Evolutionary conservation across 1,140 invertebrate genomes (phyloP).

Genomic region (Cotesia glomerata): DNA sequence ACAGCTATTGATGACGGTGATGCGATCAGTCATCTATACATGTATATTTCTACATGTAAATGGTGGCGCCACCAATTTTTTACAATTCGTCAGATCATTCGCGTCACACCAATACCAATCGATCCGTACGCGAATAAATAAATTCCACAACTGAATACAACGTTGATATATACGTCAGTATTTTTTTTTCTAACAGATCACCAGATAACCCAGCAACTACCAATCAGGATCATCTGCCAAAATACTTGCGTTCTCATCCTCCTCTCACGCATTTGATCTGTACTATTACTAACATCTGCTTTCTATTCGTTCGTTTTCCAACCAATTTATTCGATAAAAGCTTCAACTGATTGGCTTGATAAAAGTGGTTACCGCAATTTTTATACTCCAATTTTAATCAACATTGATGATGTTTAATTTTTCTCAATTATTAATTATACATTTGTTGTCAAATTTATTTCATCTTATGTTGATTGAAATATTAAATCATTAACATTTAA

Average conservation of each 20-base stretch:
- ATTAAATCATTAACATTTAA: no score
- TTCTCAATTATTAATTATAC: background rate
- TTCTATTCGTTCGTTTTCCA: conserved; percentile 46
- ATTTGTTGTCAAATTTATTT: background rate
- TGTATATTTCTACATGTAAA: background rate
- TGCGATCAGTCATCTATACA: background rate
- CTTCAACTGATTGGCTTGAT: conserved; percentile 61
- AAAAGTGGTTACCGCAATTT: conserved; percentile 53
- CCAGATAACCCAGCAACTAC: conserved; percentile 60
- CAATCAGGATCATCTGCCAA: conserved; percentile 63
- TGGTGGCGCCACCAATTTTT: conserved; percentile 35
- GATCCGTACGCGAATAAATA: background rate
- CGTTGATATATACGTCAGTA: background rate
- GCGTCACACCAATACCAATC: conserved; percentile 35
- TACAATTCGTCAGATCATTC: conserved; percentile 35
- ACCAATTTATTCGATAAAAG: conserved; percentile 62
- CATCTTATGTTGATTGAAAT: no score
- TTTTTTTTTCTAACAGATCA: conserved; percentile 45
- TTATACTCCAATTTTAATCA: conserved; percentile 34
- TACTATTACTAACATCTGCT: conserved; percentile 1
- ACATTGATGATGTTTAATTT: background rate
- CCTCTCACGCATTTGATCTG: conserved; percentile 17
- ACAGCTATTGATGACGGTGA: background rate
- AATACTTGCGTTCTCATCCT: conserved; percentile 28
- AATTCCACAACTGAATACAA: background rate